Conservation (phyloP, 2,113 vertebrate genomes). For the Microtus pennsylvanicus region DNA sequence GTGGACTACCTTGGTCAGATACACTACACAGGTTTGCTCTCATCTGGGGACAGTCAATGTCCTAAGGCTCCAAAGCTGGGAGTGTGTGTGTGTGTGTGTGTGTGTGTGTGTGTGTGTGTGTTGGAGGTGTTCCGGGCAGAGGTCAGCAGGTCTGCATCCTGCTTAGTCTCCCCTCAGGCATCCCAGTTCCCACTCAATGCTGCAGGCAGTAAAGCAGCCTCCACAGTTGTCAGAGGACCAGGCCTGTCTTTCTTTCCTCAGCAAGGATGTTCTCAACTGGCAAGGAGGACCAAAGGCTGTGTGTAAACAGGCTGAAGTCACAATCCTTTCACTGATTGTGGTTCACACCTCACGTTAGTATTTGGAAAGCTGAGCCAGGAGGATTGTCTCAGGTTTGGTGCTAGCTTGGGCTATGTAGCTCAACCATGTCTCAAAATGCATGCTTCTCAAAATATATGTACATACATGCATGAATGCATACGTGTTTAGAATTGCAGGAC, state of each 20-base stretch:
- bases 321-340: neutral
- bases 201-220: neutral
- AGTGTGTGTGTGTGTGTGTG: too few species aligned
- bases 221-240: neutral
- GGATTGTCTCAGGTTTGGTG: too few species aligned
- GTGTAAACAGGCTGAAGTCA: neutral
- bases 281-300: neutral
- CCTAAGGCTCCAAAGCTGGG: neutral
- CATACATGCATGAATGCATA: neutral
- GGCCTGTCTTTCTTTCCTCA: neutral
- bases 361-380: neutral
- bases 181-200: neutral
- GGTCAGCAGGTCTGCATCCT: neutral
- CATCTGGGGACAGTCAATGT: neutral
- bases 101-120: too few species aligned
- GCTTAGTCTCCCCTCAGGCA: neutral
- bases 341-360: neutral
- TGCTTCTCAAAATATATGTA: neutral
- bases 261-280: neutral
- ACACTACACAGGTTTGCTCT: neutral
- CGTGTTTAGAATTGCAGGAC: neutral
- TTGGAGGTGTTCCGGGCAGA: neutral
- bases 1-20: neutral
- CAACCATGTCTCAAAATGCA: neutral
- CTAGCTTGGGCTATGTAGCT: neutral